Evolutionary conservation across 2,888 invertebrate species (phyloP), one percentile per base, ranked within the genome.

Genomic region (Periphyllus acericola): DNA sequence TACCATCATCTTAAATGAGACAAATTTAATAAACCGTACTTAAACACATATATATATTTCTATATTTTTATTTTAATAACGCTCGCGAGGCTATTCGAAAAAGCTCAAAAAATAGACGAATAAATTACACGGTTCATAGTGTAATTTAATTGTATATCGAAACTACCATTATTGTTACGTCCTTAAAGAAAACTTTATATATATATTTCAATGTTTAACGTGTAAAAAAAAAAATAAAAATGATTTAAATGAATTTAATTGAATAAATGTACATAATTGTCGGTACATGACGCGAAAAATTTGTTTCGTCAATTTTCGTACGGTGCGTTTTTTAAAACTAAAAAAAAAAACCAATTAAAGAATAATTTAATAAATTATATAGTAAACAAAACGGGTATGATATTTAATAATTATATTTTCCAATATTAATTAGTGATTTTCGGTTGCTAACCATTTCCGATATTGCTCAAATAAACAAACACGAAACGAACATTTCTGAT

Each of bases 101-200:
- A 84, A 84, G 84, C 84, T 84, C 84, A 84, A 84, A 36, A 76
- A 76, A 84, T 66, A 84, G 75, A 76, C 72, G 40, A 83, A 40
- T 74, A 55, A 21, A 52, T 55, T 79, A 34, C 55, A 74, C 29
- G 76, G 76, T 76, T 76, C 14, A 3, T 29, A 52, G n/a, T 5
- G n/a, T 76, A 46, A n/a, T 46, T 76, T 36, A 81, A 52, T 14
- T 66, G 29, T n/a, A 29, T 80, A 29, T 81, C 29, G 40, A 29
- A 52, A 78, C 72, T 83, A 83, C 32, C 72, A 55, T 74, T 83
- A 55, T 82, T 83, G 74, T 83, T 74, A 82, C 46, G 72, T 72
- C 72, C 52, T 72, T 83, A 55, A 32, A n/a, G n/a, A 32, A 32
- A 46, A 81, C n/a, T 25, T 68, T 68, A 68, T 68, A 68, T n/a